These are phyloP conservation scores for Drosophila subsilvestris DNA, from an alignment of 2,888 invertebrate species.

Conservation along the genomic window DNA sequence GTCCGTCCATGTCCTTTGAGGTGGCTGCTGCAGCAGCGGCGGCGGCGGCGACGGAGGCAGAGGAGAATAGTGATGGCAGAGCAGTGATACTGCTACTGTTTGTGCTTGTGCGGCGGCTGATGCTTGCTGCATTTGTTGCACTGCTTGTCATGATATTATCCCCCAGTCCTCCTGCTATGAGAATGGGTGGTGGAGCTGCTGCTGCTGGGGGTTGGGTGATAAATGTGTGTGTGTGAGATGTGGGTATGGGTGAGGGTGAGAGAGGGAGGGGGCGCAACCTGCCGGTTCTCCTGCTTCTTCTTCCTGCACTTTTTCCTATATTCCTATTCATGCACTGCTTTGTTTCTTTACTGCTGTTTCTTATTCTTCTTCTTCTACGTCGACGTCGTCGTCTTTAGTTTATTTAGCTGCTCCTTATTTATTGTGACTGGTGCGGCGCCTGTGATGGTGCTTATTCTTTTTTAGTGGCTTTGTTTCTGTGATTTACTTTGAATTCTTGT, in stretches of 20 bases:
- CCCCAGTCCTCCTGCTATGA: not conserved
- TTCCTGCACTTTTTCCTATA: not conserved
- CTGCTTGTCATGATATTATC: constrained; percentile 43
- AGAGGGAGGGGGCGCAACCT: not conserved
- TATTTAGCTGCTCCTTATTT: constrained; percentile 22
- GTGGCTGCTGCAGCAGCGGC: constrained; percentile 46
- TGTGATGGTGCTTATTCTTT: constrained; percentile 14
- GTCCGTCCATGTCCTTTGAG: constrained; percentile 81
- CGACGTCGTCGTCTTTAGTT: constrained; percentile 1
- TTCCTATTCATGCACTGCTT: constrained; percentile 9
- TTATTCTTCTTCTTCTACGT: constrained; percentile 1
- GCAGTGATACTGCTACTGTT: constrained; percentile 39
- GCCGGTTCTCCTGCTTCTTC: constrained; percentile 18
- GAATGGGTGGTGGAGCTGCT: not conserved
- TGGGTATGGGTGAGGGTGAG: not conserved
- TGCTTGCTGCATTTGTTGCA: constrained; percentile 48
- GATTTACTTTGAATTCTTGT: constrained; percentile 27
- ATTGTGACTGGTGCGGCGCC: not conserved
- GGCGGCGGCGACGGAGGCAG: constrained; percentile 38
- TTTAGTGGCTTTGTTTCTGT: constrained; percentile 21
- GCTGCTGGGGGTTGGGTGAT: constrained; percentile 29
- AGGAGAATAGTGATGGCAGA: constrained; percentile 53
- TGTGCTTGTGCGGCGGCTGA: constrained; percentile 41
- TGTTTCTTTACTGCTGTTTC: constrained; percentile 10
- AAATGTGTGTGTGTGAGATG: not conserved